Percentiles rank a stretch among this genome's conserved stretches.
Conservation (phyloP, 2,113 vertebrate genomes). For the Piprites chloris region DNA sequence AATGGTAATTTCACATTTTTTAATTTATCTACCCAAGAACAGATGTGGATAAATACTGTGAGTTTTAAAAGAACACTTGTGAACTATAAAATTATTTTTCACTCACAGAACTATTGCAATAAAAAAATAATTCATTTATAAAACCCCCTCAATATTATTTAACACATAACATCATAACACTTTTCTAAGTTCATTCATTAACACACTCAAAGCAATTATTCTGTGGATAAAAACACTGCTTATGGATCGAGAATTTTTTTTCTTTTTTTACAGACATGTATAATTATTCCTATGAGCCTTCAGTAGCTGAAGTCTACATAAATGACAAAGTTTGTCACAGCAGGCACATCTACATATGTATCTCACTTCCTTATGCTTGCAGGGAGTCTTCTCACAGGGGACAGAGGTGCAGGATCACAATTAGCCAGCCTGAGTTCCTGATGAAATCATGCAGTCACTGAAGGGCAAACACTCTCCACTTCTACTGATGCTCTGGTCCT, state of each 20-base stretch:
- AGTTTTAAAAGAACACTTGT: neutral
- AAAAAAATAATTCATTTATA: neutral
- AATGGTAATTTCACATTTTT: neutral
- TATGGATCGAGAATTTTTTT: neutral
- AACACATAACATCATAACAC: neutral
- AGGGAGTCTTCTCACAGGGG: neutral
- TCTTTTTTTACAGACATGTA: neutral
- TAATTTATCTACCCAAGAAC: neutral
- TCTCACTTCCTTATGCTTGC: accelerated
- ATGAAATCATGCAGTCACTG: neutral
- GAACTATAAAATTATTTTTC: neutral
- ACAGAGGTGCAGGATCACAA: neutral
- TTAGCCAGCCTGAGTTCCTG: neutral
- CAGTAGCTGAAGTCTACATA: neutral
- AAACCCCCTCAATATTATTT: neutral
- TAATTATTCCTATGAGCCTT: neutral
- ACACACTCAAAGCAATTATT: neutral
- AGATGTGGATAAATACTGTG: neutral
- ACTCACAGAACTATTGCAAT: neutral
- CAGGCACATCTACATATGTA: neutral
- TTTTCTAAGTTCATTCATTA: neutral
- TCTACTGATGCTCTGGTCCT: too few relatives aligned
- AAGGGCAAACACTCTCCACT: neutral
- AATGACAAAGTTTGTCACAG: neutral
- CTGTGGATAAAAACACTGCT: neutral